Percentiles rank a stretch among this genome's conserved stretches.
Evolutionary conservation across 2,797 vertebrate genomes (phyloP).

Genomic region (Hozukius guyotensis): DNA sequence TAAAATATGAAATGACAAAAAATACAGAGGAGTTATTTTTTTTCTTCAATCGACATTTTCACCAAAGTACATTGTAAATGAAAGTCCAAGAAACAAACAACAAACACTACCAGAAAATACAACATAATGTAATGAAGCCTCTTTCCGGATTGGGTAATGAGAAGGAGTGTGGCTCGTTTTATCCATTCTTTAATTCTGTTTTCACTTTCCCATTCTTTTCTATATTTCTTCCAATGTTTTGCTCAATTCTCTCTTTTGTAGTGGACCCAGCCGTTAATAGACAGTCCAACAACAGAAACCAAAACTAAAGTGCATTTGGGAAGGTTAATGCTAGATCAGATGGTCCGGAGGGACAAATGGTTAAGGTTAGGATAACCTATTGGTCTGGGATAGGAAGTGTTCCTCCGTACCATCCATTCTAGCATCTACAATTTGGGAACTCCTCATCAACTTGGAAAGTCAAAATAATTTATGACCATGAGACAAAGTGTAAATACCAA

Average conservation of each 20-base stretch:
- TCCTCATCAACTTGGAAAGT: no score
- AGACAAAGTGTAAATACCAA: no score
- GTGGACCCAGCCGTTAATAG: neutral
- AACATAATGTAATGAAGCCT: neutral
- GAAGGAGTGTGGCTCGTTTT: no score
- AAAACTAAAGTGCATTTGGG: neutral
- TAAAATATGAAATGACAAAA: neutral
- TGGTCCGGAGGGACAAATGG: rapidly evolving
- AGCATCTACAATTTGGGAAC: no score
- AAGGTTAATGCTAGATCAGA: neutral
- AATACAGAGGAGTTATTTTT: neutral
- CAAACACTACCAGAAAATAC: neutral
- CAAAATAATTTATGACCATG: no score
- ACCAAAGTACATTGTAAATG: neutral
- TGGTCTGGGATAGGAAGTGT: no score
- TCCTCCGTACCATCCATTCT: no score
- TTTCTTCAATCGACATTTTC: neutral
- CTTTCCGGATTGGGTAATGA: neutral
- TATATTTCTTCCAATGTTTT: no score
- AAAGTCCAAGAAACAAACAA: neutral
- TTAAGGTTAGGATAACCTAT: no score
- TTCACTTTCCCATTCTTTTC: no score
- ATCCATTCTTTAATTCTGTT: no score
- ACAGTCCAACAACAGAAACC: neutral
- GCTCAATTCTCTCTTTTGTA: no score